Evolutionary conservation across 1,140 invertebrate genomes (phyloP), one percentile per base, ranked within the genome.

Genomic region (Scaptomyza graminum): DNA sequence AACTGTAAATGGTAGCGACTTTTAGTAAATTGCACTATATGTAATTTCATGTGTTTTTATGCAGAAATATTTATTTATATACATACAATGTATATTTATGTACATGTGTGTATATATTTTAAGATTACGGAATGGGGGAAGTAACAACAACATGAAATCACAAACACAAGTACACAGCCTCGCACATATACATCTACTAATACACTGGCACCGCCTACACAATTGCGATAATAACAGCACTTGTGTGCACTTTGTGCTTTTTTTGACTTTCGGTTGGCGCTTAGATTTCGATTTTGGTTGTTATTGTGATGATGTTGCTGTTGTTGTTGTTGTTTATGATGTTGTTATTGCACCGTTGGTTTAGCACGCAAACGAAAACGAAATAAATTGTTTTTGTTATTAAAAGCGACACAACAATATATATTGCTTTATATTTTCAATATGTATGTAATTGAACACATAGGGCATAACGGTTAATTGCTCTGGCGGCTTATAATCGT

Each of bases 111-210:
- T 31, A 44, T 54, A 64, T 37, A 57, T 70, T 43, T 76, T 22
- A 22, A 22, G 50, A 31, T 71, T 79, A 61, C 22, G 74, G 65
- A 75, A 83, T 56, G 62, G 46, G 66, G 39, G 67, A 81, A 74
- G 71, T 60, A 76, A 74, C 76, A 84, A 84, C 57, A 84, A 84
- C 69, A 85, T 62, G 41, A 85, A 78, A 76, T 74, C 79, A 82
- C 63, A 76, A 83, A 64, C 61, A 56, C 54, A 68, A 41, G 52
- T 57, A 80, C 77, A 63, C 52, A 71, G 55, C 51, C 22, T 47
- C 34, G 44, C 51, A 31, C 59, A 54, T 49, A 22, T 18, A 55
- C 59, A 54, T 49, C 2, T 18, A 55, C 61, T 34, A 43, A 56
- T 49, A 49, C 51, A 64, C 51, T 28, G 12, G 25, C 28, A 47